Conservation (phyloP, 1,140 invertebrate genomes). For the Tribolium madens region DNA sequence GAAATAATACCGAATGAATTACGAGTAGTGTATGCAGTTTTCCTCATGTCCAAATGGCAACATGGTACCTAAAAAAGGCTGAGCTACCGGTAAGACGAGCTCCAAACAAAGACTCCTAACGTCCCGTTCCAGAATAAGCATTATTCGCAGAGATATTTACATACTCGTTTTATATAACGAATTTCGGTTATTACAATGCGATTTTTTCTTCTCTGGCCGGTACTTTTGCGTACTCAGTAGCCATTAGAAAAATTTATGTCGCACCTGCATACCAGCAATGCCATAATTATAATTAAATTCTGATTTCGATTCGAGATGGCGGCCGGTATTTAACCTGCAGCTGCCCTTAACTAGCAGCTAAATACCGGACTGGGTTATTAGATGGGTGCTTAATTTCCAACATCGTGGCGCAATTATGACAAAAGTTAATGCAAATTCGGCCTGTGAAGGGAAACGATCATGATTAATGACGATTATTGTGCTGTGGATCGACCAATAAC, state of each 20-base stretch:
- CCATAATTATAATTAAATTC: slow-evolving; percentile 48
- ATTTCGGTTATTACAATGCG: slow-evolving; percentile 53
- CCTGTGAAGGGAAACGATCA: slow-evolving; percentile 7
- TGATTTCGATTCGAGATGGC: slow-evolving; percentile 47
- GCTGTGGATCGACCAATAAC: slow-evolving; percentile 20
- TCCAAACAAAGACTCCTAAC: slow-evolving; percentile 49
- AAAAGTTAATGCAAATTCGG: slow-evolving; percentile 22
- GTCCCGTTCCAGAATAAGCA: slow-evolving; percentile 51
- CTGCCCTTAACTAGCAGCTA: slow-evolving; percentile 30
- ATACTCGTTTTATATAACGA: slow-evolving; percentile 51
- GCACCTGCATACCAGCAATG: slow-evolving; percentile 44
- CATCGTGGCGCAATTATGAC: slow-evolving; percentile 1
- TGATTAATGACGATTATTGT: slow-evolving; percentile 24
- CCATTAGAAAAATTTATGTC: neutral
- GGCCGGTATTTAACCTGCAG: slow-evolving; percentile 35
- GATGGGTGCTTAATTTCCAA: slow-evolving; percentile 3
- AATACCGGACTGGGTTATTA: neutral
- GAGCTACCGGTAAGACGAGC: slow-evolving; percentile 54
- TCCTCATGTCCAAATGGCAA: slow-evolving; percentile 56
- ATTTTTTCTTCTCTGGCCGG: slow-evolving; percentile 27
- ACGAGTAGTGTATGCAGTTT: slow-evolving; percentile 45
- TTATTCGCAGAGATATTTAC: slow-evolving; percentile 55
- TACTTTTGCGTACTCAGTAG: slow-evolving; percentile 18
- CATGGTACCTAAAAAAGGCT: slow-evolving; percentile 47
- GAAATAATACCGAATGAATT: slow-evolving; percentile 23